phyloP scores from a whole-genome alignment of 2,888 invertebrate genomes.

The Temnothorax ravouxi region DNA sequence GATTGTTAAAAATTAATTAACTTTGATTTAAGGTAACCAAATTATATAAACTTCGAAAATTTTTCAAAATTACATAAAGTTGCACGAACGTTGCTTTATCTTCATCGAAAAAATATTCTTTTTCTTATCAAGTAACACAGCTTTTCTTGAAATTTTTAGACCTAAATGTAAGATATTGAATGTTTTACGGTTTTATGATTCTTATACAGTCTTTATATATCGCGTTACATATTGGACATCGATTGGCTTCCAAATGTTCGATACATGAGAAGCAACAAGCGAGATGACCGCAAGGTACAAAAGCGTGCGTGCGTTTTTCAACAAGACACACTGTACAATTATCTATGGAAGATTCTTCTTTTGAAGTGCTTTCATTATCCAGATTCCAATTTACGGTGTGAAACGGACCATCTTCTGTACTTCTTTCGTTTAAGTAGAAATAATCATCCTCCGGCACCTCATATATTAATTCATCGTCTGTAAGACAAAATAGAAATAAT shows the following conservation, averaged over 20 bases:
- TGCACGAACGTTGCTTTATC: no score
- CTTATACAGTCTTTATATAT: not conserved
- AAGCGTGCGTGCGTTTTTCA: not conserved
- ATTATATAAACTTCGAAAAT: no score
- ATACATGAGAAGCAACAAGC: not conserved
- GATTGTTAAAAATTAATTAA: no score
- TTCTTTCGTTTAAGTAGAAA: not conserved
- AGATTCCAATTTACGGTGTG: not conserved
- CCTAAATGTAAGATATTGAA: no score
- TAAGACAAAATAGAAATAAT: not conserved
- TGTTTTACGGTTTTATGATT: slow-evolving; percentile 10
- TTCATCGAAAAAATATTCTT: no score
- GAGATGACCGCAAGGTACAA: slow-evolving; percentile 14
- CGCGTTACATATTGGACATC: slow-evolving; percentile 19
- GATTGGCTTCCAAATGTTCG: not conserved
- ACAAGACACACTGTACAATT: not conserved
- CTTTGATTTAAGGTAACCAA: no score
- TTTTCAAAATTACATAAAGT: no score
- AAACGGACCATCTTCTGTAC: not conserved
- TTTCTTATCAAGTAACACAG: no score
- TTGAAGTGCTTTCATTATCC: not conserved
- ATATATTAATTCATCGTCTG: slow-evolving; percentile 1
- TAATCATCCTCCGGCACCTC: no score
- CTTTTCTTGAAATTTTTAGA: no score
- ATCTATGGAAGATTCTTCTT: not conserved